Conservation (phyloP, 1,140 invertebrate species). For the Zaprionus davidi region DNA sequence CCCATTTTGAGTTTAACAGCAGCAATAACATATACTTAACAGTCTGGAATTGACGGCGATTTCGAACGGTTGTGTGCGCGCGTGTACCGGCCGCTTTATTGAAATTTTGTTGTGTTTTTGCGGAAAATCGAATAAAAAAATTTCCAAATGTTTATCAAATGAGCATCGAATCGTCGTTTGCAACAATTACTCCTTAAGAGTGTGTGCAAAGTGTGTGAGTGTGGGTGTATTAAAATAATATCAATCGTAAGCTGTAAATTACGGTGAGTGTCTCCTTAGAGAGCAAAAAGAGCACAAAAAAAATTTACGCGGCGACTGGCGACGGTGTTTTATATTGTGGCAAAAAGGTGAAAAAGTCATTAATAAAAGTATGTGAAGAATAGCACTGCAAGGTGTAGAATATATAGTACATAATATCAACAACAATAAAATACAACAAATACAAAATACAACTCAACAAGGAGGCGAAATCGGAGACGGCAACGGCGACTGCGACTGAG, state of each 20-base stretch:
- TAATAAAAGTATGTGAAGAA: constrained; percentile 63
- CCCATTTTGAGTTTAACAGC: constrained; percentile 47
- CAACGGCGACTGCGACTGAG: constrained; percentile 41
- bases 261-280: constrained; percentile 64
- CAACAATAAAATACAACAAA: constrained; percentile 52
- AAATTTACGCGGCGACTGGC: constrained; percentile 47
- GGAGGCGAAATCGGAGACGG: constrained; percentile 36
- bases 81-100: constrained; percentile 38
- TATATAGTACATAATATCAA: constrained; percentile 42
- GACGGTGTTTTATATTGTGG: constrained; percentile 27
- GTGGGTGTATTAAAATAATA: constrained; percentile 18
- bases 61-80: constrained; percentile 46
- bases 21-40: constrained; percentile 28
- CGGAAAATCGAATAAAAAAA: constrained; percentile 65
- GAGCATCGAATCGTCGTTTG: constrained; percentile 51
- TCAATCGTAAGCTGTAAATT: constrained; percentile 50
- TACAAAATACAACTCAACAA: constrained; percentile 38
- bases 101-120: constrained; percentile 68
- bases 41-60: constrained; percentile 50
- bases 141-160: constrained; percentile 70
- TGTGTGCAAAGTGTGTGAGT: constrained; percentile 51
- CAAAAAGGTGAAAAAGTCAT: constrained; percentile 70
- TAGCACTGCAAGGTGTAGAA: constrained; percentile 51
- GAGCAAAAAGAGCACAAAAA: constrained; percentile 23
- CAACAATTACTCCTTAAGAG: constrained; percentile 66